Evolutionary conservation across 2,797 vertebrate species (phyloP), one percentile per base, ranked within the genome.

Genomic region (Acipenser transmontanus): DNA sequence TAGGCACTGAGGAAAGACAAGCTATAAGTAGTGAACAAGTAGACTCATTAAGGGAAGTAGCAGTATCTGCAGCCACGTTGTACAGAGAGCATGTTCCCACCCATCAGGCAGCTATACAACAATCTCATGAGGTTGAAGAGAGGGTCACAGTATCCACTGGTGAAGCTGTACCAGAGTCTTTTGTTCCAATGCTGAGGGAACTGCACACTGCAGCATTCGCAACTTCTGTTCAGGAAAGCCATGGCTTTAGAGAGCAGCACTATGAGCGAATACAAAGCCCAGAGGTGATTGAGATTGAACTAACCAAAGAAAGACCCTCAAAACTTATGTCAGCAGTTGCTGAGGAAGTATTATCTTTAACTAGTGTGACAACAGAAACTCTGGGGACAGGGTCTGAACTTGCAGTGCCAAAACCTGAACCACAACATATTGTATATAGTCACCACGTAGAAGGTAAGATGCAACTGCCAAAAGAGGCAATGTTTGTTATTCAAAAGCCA

Each of bases 1-100:
- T 92, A 11, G 89, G 91, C 51, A 92, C 84, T 3, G 91, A 93
- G 75, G 89, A 87, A 67, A 80, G 82, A n/a, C 87, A 89, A 73
- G 81, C 83, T 6, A 77, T 89, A 61, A 80, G 80, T 17, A 91
- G 88, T 71, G 90, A 93, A 71, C 87, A 90, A 63, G 88, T 87
- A 20, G 81, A 74, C 47, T 73, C 82, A 2, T 72, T 92, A 1
- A 74, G 74, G 49, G 84, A 89, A 64, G 65, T 88, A 1, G 78
- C 85, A 47, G 75, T 89, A 68, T 86, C 90, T 64, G 82, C 88
- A 57, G 90, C 90, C 63, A 84, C 81, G 0, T 1, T 90, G 61
- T 85, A 90, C 2, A 78, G 78, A 20, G 90, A 93, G 75, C 80
- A 77, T 64, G 56, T 92, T 49, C 56, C 68, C 47, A 88, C 89